These are phyloP conservation scores for Podarcis cretensis DNA, from an alignment of 2,113 vertebrate genomes.

Conservation along the genomic window DNA sequence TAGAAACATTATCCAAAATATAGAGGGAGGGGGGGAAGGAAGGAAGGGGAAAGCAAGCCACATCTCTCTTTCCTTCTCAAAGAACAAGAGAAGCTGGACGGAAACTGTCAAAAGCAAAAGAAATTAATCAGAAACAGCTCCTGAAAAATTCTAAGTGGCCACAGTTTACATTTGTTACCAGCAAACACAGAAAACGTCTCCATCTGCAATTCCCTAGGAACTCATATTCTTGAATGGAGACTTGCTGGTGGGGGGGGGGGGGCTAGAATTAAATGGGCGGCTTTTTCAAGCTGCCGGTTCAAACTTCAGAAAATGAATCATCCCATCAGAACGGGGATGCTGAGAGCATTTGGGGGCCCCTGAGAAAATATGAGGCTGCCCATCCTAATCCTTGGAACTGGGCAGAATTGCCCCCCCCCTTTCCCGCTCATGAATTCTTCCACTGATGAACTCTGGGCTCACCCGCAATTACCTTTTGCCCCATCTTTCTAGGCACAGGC, in stretches of 20 bases:
- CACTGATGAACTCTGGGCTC: background rate
- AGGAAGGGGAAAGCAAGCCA: slow-evolving; percentile 16
- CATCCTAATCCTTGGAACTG: background rate
- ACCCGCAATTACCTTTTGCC: too few relatives aligned
- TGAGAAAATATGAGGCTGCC: background rate
- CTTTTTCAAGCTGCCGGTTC: slow-evolving; percentile 23
- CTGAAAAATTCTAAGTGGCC: slow-evolving; percentile 33
- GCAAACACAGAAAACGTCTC: slow-evolving; percentile 28
- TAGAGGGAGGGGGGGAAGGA: background rate
- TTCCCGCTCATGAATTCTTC: background rate
- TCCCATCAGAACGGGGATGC: background rate
- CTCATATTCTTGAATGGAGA: background rate
- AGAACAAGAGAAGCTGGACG: background rate
- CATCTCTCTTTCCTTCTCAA: slow-evolving; percentile 2
- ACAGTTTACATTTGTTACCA: slow-evolving; percentile 49
- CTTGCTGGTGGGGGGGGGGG: background rate
- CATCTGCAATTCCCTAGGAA: slow-evolving; percentile 52
- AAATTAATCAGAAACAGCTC: slow-evolving; percentile 73
- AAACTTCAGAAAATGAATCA: background rate
- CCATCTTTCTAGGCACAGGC: too few relatives aligned
- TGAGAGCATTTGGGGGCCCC: background rate
- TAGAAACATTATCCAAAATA: background rate
- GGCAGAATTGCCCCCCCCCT: background rate
- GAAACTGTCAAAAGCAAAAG: slow-evolving; percentile 64
- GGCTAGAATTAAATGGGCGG: background rate